phyloP scores from a whole-genome alignment of 1,140 invertebrate genomes.

The Phymorhynchus buccinoides region DNA sequence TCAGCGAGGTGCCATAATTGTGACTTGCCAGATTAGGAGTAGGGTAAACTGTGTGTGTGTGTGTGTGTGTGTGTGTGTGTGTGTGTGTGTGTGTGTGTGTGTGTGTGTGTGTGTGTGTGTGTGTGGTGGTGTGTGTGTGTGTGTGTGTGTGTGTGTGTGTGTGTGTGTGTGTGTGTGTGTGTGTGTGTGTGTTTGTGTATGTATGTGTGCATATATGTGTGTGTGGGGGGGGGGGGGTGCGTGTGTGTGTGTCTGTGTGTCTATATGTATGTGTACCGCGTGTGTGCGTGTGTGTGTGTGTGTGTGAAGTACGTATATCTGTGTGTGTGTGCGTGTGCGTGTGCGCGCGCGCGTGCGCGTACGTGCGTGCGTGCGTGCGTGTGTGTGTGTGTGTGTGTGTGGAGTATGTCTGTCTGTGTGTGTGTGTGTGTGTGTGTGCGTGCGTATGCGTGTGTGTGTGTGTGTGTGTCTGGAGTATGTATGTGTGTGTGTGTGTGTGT shows the following conservation, averaged over 20 bases:
- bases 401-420: too few species aligned
- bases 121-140: neutral
- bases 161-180: neutral
- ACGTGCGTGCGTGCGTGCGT: neutral
- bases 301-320: neutral
- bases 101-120: neutral
- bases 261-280: neutral
- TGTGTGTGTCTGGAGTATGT: too few species aligned
- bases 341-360: neutral
- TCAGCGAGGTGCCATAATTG: too few species aligned
- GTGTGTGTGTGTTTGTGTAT: neutral
- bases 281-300: neutral
- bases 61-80: neutral
- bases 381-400: neutral
- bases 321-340: too few species aligned
- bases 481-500: neutral
- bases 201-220: neutral
- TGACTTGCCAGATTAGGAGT: too few species aligned
- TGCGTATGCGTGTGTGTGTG: too few species aligned
- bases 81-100: neutral
- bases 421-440: neutral
- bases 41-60: too few species aligned
- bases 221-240: too few species aligned
- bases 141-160: neutral
- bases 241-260: neutral